Evolutionary conservation across 2,888 invertebrate species (phyloP).

Genomic region (Physocephala rufipes): DNA sequence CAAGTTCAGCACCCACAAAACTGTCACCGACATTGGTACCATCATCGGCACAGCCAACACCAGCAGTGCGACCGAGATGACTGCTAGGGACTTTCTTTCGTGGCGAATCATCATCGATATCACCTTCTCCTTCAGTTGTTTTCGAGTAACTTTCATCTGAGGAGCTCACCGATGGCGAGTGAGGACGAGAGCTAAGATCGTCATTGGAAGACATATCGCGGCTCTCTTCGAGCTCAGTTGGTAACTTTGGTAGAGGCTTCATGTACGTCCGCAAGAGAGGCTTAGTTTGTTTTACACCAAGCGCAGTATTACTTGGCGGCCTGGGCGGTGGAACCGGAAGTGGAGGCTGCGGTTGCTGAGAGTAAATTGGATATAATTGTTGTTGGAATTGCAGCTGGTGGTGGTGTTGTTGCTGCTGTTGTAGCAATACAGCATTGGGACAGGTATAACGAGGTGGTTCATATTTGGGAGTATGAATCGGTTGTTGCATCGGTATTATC

Average conservation of each 20-base stretch:
- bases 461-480: slow-evolving; percentile 61
- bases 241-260: slow-evolving; percentile 71
- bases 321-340: slow-evolving; percentile 66
- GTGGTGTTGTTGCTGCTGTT: slow-evolving; percentile 57
- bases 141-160: slow-evolving; percentile 87
- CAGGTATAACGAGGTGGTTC: slow-evolving; percentile 65
- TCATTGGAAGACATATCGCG: slow-evolving; percentile 77
- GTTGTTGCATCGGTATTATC: slow-evolving; percentile 63
- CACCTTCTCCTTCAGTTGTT: slow-evolving; percentile 77
- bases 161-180: slow-evolving; percentile 83
- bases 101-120: slow-evolving; percentile 60
- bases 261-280: slow-evolving; percentile 67
- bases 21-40: too few species aligned
- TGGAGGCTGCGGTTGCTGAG: slow-evolving; percentile 56
- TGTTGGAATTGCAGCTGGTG: slow-evolving; percentile 47
- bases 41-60: not conserved
- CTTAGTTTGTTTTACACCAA: slow-evolving; percentile 56
- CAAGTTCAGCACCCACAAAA: too few species aligned
- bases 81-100: slow-evolving; percentile 50
- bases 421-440: slow-evolving; percentile 60
- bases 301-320: slow-evolving; percentile 44
- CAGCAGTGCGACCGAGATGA: slow-evolving; percentile 48
- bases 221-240: slow-evolving; percentile 66
- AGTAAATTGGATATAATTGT: slow-evolving; percentile 57
- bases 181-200: slow-evolving; percentile 82